A percentile compares a stretch with the other conserved stretches of the same genome.
Evolutionary conservation across 1,140 invertebrate species (phyloP).

Genomic region (Drosophila triauraria): DNA sequence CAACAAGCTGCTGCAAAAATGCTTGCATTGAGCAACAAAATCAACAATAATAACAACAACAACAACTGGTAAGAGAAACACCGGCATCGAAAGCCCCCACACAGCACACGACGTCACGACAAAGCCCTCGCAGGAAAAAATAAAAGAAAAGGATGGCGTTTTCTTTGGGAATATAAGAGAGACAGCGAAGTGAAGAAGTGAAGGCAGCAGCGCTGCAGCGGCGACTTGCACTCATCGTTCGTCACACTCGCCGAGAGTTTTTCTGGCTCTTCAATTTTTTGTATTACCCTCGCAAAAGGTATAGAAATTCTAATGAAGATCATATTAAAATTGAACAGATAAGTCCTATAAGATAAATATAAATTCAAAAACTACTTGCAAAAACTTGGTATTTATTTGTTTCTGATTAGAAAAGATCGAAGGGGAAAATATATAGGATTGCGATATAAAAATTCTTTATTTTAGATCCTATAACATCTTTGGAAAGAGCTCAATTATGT

Average conservation of each 20-base stretch:
- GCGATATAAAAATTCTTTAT: too few species aligned
- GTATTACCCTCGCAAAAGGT: slow-evolving; percentile 14
- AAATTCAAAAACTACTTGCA: too few species aligned
- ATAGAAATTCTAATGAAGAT: background rate
- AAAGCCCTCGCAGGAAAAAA: slow-evolving; percentile 34
- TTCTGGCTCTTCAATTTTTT: slow-evolving; percentile 23
- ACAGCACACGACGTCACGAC: slow-evolving; percentile 77
- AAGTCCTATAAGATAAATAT: background rate
- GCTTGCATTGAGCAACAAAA: slow-evolving; percentile 50
- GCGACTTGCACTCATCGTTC: slow-evolving; percentile 48
- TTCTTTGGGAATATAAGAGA: slow-evolving; percentile 4
- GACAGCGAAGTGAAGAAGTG: slow-evolving; percentile 21
- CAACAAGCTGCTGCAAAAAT: slow-evolving; percentile 48
- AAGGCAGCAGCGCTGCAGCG: slow-evolving; percentile 3
- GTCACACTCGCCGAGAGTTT: slow-evolving; percentile 61
- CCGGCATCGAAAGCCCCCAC: slow-evolving; percentile 64
- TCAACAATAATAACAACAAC: slow-evolving; percentile 29
- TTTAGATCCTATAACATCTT: too few species aligned
- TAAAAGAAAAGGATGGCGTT: background rate
- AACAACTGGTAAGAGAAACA: slow-evolving; percentile 35
- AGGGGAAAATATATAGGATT: too few species aligned
- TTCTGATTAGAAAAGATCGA: too few species aligned
- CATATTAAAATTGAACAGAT: background rate
- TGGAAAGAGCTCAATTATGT: too few species aligned
- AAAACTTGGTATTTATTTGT: too few species aligned